Evolutionary conservation across 2,113 vertebrate genomes (phyloP), one percentile per base, ranked within the genome.

Genomic region (Sigmodon hispidus): DNA sequence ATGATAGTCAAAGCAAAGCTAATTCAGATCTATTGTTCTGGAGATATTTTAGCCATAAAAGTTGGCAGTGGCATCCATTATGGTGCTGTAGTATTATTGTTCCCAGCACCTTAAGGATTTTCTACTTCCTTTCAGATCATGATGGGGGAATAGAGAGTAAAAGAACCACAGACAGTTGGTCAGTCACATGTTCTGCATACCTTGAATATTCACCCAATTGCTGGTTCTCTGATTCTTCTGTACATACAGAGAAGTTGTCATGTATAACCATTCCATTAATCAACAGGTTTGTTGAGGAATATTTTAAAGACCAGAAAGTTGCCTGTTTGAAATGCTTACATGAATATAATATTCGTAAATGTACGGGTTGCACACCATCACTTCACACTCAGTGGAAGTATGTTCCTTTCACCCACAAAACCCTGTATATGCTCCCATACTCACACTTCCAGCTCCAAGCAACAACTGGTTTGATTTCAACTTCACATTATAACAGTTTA

Each of bases 11-110:
- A 96, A 94, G 86, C 48, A 76, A 75, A 67, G 45, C 85, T 93
- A 97, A 92, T 94, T 75, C 96, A 57, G 40, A 57, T 43, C 77
- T 73, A 40, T 85, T 92, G 91, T 94, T 91, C 80, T 75, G 43
- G 65, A 50, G 79, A 45, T 94, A 92, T 83, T 93, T 94, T 88
- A 83, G 65, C 65, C 36, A 17, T 61, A 86, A 50, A 90, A 72
- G 26, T 29, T 43, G 84, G 80, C 57, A 48, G 85, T 89, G 63
- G 5, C 93, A 88, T 93, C 84, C 90, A 21, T 50, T 48, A 63
- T 1, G 11, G 36, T 12, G 7, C n/a, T 91, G 57, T 29, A 63
- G 15, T 57, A 5, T 83, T 34, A 59, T 22, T n/a, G 22, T 43
- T 84, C 10, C 59, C 26, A 70, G 3, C 40, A 75, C 40, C 50